These are phyloP conservation scores for Trachelipus rathkii DNA, from an alignment of 1,140 invertebrate species.

Conservation along the genomic window DNA sequence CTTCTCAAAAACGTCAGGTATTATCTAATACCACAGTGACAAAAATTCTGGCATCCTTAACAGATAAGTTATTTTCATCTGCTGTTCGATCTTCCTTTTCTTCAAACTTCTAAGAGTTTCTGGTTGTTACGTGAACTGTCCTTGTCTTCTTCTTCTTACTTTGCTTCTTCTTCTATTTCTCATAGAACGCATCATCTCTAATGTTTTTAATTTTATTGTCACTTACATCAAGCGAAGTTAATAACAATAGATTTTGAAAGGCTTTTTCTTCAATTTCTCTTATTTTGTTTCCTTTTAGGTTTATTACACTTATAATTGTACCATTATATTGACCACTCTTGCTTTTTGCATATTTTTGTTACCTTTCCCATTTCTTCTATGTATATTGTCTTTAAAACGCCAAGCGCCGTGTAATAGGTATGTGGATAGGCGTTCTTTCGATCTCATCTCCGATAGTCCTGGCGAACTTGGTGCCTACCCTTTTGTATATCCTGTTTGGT, in stretches of 20 bases:
- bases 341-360: too few species aligned
- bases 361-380: too few species aligned
- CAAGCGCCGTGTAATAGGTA: too few species aligned
- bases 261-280: slow-evolving; percentile 47
- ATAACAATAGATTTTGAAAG: slow-evolving; percentile 49
- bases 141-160: too few species aligned
- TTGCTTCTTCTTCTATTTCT: too few species aligned
- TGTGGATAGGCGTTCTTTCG: too few species aligned
- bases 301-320: slow-evolving; percentile 45
- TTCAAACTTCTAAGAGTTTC: slow-evolving; percentile 63
- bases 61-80: too few species aligned
- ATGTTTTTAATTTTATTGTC: slow-evolving; percentile 49
- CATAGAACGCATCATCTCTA: slow-evolving; percentile 48
- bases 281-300: slow-evolving; percentile 49
- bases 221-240: slow-evolving; percentile 49
- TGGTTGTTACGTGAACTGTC: slow-evolving; percentile 73
- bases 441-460: too few species aligned
- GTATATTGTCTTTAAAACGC: too few species aligned
- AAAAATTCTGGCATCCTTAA: slow-evolving; percentile 71
- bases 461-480: too few species aligned
- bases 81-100: too few species aligned
- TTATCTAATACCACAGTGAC: slow-evolving; percentile 79
- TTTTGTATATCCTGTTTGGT: too few species aligned
- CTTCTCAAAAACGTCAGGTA: slow-evolving; percentile 63
- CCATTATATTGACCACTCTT: slow-evolving; percentile 52